Evolutionary conservation across 2,797 vertebrate genomes (phyloP).

Genomic region (Sebastiscus tertius): DNA sequence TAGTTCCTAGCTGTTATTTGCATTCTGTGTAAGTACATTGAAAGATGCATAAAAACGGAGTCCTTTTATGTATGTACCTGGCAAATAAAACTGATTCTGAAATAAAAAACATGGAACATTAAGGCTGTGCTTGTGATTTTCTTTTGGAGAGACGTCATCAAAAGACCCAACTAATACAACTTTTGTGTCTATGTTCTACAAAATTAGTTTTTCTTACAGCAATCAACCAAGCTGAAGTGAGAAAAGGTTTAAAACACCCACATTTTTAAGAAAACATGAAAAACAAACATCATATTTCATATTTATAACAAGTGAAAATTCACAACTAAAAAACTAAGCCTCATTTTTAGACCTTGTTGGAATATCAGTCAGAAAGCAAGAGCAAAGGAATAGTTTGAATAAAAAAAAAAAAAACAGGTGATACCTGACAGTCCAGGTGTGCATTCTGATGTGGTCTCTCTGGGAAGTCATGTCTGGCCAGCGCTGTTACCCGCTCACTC

Average conservation of each 20-base stretch:
- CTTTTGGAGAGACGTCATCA: not conserved
- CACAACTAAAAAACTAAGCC: not conserved
- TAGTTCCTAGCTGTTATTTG: no score
- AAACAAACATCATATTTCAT: not conserved
- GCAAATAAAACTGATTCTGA: not conserved
- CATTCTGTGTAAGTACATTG: no score
- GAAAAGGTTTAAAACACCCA: not conserved
- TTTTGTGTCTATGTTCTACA: not conserved
- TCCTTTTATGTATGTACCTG: no score
- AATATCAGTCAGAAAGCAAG: not conserved
- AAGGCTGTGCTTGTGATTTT: not conserved
- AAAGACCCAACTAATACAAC: no score
- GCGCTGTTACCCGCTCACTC: slow-evolving; percentile 90
- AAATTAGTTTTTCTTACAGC: not conserved
- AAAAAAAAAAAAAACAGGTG: not conserved
- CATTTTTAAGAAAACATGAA: not conserved
- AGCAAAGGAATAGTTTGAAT: not conserved
- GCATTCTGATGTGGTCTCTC: slow-evolving; percentile 93
- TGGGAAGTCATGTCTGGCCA: slow-evolving; percentile 90
- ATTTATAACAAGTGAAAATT: not conserved
- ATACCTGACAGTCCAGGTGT: slow-evolving; percentile 89
- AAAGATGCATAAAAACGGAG: no score
- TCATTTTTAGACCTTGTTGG: not conserved
- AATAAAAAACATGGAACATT: not conserved
- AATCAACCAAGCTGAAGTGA: not conserved